A percentile compares a stretch with the other conserved stretches of the same genome.
phyloP scores from a whole-genome alignment of 2,113 vertebrate species.

The Epinephelus fuscoguttatus region DNA sequence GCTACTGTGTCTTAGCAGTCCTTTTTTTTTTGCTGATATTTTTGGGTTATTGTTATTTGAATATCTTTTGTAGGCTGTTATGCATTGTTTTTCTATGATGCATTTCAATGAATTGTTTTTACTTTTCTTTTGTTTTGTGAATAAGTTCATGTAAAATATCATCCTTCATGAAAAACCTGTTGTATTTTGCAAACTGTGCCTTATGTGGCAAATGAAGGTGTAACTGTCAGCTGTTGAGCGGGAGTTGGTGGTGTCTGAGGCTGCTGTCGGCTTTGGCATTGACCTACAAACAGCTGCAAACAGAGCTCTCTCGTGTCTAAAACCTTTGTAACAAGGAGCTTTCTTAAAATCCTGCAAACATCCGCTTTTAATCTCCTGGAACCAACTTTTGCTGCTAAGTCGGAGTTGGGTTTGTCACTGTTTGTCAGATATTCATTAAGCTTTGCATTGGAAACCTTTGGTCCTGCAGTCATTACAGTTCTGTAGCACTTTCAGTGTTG shows the following conservation, averaged over 20 bases:
- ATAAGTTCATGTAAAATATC: neutral
- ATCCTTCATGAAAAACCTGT: neutral
- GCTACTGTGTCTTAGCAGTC: neutral
- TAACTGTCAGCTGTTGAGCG: neutral
- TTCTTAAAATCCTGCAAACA: neutral
- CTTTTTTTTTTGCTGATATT: neutral
- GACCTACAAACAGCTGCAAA: neutral
- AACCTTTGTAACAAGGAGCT: neutral
- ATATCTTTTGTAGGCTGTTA: conserved; percentile 4
- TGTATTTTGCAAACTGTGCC: conserved; percentile 38
- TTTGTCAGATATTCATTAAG: neutral
- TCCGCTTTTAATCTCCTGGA: neutral
- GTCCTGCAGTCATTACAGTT: neutral
- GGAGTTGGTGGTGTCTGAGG: neutral
- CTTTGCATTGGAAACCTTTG: neutral
- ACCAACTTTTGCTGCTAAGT: neutral
- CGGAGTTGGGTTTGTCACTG: neutral
- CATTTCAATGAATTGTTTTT: conserved; percentile 30
- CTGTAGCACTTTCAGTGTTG: neutral
- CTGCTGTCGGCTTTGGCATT: neutral
- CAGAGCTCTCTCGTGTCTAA: neutral
- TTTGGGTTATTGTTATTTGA: conserved; percentile 23
- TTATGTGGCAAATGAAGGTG: conserved; percentile 28
- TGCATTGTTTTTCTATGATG: conserved; percentile 1
- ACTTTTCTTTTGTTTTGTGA: conserved; percentile 4